Percentiles rank a stretch among this genome's conserved stretches.
Evolutionary conservation across 1,140 invertebrate species (phyloP).

Genomic region (Drosophila lacteicornis): DNA sequence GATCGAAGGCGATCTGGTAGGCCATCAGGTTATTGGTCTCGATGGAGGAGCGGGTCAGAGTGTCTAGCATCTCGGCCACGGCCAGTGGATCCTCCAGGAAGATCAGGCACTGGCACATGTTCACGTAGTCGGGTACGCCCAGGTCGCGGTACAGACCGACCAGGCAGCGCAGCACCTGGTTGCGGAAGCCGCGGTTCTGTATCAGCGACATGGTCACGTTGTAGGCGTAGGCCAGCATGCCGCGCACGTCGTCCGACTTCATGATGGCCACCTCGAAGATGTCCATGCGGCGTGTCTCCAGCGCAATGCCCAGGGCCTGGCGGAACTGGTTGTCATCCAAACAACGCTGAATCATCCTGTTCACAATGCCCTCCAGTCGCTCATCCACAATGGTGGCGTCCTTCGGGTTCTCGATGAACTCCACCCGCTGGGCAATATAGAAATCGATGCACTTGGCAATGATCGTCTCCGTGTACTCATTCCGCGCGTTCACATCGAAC

Average conservation of each 20-base stretch:
- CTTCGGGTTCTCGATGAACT: constrained; percentile 87
- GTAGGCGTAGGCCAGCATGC: constrained; percentile 97
- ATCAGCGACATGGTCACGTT: constrained; percentile 98
- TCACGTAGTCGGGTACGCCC: constrained; percentile 96
- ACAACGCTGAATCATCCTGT: constrained; percentile 98
- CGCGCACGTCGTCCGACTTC: constrained; percentile 94
- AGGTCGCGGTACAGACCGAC: constrained; percentile 95
- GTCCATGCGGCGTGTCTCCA: constrained; percentile 98
- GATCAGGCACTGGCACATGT: constrained; percentile 98
- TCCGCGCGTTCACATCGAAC: constrained; percentile 96
- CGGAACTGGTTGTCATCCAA: constrained; percentile 97
- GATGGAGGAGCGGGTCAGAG: constrained; percentile 92
- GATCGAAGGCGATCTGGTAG: constrained; percentile 99
- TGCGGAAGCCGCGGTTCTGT: constrained; percentile 96
- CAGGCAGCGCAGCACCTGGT: constrained; percentile 94
- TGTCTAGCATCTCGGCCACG: constrained; percentile 96
- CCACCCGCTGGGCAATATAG: constrained; percentile 95
- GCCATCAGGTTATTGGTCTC: constrained; percentile 94
- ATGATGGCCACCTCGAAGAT: constrained; percentile 96
- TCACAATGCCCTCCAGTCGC: constrained; percentile 96
- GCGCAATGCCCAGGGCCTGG: constrained; percentile 96
- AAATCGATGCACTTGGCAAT: constrained; percentile 98
- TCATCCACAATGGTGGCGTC: constrained; percentile 92
- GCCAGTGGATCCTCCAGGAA: constrained; percentile 97
- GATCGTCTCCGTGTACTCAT: constrained; percentile 98